A percentile compares a stretch with the other conserved stretches of the same genome.
Evolutionary conservation across 2,797 vertebrate species (phyloP).

Genomic region (Serranus cabrilla): DNA sequence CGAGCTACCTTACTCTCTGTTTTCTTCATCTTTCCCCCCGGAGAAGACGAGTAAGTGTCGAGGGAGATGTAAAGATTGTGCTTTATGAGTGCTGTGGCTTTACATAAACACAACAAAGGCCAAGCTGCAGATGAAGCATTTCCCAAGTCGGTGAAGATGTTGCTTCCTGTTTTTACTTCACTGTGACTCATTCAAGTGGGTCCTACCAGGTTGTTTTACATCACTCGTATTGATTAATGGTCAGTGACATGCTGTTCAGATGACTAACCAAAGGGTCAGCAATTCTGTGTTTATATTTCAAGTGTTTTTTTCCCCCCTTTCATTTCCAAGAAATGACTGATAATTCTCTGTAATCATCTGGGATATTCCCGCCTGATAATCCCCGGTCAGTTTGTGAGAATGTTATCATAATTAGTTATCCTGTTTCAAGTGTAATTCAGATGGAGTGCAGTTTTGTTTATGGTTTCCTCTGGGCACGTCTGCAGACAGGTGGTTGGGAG

Average conservation of each 20-base stretch:
- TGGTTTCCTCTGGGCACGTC: conserved; percentile 41
- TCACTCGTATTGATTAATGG: conserved; percentile 1
- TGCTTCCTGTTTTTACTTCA: conserved; percentile 53
- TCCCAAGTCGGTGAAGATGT: conserved; percentile 32
- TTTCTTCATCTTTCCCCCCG: conserved; percentile 1
- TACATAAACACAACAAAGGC: conserved; percentile 47
- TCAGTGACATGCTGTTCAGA: conserved; percentile 10
- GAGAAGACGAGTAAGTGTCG: conserved; percentile 10
- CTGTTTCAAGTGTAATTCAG: conserved; percentile 24
- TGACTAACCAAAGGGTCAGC: neutral
- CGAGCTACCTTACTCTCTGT: neutral
- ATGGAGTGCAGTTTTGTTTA: conserved; percentile 36
- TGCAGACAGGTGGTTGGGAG: conserved; percentile 60
- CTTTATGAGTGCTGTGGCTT: conserved; percentile 21
- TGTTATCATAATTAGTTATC: conserved; percentile 30
- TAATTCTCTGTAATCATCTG: neutral
- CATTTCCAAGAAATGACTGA: conserved; percentile 12
- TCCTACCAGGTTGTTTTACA: conserved; percentile 23
- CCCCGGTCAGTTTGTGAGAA: conserved; percentile 4
- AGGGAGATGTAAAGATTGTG: conserved; percentile 21
- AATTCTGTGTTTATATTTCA: conserved; percentile 6
- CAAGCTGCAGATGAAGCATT: conserved; percentile 22
- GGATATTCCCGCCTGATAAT: conserved; percentile 5
- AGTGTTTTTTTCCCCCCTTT: neutral
- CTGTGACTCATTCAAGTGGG: conserved; percentile 33